Percentiles rank a stretch among this genome's conserved stretches.
These are phyloP conservation scores for Hemibagrus guttatus DNA, from an alignment of 2,797 vertebrate genomes.

Conservation along the genomic window DNA sequence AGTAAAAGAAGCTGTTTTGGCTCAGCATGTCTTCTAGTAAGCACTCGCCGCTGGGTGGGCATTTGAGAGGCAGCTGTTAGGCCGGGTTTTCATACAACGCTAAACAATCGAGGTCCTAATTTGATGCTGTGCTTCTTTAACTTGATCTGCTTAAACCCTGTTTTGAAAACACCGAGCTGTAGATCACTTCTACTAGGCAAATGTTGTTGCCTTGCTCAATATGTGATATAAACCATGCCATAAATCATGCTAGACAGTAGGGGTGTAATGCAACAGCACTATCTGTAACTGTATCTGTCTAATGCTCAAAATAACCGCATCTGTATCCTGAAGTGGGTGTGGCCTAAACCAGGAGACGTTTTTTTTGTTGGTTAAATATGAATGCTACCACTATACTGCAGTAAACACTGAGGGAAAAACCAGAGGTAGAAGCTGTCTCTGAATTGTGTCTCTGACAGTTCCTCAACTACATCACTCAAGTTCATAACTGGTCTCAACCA, in stretches of 20 bases:
- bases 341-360: not conserved
- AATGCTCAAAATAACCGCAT: not conserved
- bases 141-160: constrained; percentile 54
- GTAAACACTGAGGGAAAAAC: not conserved
- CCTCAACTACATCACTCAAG: not conserved
- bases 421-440: not conserved
- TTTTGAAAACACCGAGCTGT: constrained; percentile 48
- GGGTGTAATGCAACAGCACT: not conserved
- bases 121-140: constrained; percentile 37
- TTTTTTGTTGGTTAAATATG: not conserved
- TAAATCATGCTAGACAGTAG: constrained; percentile 17
- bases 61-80: constrained; percentile 47
- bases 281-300: not conserved
- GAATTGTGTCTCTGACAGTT: not conserved
- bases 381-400: not conserved
- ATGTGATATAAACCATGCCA: constrained; percentile 13
- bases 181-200: constrained; percentile 37
- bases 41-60: constrained; percentile 52
- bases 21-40: constrained; percentile 35
- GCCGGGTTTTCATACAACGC: not conserved
- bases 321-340: not conserved
- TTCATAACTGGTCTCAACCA: not conserved
- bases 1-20: constrained; percentile 48
- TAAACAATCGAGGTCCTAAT: constrained; percentile 8
- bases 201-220: constrained; percentile 39